Conservation (phyloP, 2,888 invertebrate species). For the Drosophila macrothrix region DNA sequence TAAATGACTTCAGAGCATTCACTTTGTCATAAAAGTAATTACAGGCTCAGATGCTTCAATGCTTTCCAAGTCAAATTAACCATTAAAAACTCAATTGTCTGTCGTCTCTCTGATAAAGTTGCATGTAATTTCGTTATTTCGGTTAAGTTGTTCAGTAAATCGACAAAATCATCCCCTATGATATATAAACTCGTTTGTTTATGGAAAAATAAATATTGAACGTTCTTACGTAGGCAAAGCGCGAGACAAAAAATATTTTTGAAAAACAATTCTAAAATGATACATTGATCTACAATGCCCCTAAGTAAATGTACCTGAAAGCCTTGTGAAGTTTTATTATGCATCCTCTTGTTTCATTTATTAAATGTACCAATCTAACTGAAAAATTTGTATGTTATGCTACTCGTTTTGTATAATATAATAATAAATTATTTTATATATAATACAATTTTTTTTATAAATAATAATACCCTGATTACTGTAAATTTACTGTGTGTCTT, state of each 20-base stretch:
- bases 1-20: constrained; percentile 13
- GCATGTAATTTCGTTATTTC: constrained; percentile 78
- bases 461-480: background rate
- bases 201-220: constrained; percentile 9
- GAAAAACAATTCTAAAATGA: background rate
- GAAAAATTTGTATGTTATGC: background rate
- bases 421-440: too few relatives aligned
- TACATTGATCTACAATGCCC: background rate
- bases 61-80: constrained; percentile 52
- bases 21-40: constrained; percentile 50
- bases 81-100: constrained; percentile 68
- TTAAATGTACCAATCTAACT: background rate
- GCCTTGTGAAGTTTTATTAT: background rate
- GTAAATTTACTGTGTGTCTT: background rate
- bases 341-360: background rate
- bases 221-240: background rate
- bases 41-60: constrained; percentile 29
- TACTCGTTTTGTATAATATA: too few relatives aligned
- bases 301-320: background rate
- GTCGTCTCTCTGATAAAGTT: constrained; percentile 50
- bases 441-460: too few relatives aligned
- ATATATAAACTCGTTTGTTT: constrained; percentile 23
- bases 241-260: constrained; percentile 3
- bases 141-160: constrained; percentile 77
- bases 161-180: constrained; percentile 63